These are phyloP conservation scores for Lathamus discolor DNA, from an alignment of 2,113 vertebrate species.

Conservation along the genomic window DNA sequence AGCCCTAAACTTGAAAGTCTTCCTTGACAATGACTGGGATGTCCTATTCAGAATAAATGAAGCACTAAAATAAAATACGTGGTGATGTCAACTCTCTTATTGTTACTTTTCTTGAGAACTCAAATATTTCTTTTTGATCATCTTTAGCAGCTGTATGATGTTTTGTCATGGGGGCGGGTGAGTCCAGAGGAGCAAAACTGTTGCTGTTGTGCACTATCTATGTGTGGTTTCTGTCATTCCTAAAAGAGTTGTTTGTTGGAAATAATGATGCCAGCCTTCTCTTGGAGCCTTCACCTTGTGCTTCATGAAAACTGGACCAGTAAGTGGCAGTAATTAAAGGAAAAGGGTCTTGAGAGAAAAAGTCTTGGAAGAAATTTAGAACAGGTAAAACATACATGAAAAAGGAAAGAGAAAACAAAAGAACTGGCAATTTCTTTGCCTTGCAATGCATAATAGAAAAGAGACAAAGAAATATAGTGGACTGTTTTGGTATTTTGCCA, in stretches of 20 bases:
- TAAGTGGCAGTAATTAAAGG: not conserved
- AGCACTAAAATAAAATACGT: not conserved
- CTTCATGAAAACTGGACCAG: not conserved
- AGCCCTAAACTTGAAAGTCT: not conserved
- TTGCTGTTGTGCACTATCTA: rapidly evolving
- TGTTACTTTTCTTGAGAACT: not conserved
- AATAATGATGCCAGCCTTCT: not conserved
- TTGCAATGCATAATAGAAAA: not conserved
- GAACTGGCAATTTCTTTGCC: not conserved
- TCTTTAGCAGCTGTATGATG: not conserved
- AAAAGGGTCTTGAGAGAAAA: not conserved
- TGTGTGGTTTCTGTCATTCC: not conserved
- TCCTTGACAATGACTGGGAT: not conserved
- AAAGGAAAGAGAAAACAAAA: not conserved
- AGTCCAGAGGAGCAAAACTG: not conserved
- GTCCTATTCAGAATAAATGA: not conserved
- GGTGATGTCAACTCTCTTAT: not conserved
- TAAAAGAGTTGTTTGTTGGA: not conserved
- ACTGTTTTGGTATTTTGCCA: not conserved
- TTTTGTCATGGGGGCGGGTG: not conserved
- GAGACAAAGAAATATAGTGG: not conserved
- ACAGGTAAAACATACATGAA: not conserved
- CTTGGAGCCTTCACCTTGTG: not conserved
- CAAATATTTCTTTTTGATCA: not conserved
- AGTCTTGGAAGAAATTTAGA: not conserved